Conservation (phyloP, 2,797 vertebrate genomes). For the Merluccius polli region DNA sequence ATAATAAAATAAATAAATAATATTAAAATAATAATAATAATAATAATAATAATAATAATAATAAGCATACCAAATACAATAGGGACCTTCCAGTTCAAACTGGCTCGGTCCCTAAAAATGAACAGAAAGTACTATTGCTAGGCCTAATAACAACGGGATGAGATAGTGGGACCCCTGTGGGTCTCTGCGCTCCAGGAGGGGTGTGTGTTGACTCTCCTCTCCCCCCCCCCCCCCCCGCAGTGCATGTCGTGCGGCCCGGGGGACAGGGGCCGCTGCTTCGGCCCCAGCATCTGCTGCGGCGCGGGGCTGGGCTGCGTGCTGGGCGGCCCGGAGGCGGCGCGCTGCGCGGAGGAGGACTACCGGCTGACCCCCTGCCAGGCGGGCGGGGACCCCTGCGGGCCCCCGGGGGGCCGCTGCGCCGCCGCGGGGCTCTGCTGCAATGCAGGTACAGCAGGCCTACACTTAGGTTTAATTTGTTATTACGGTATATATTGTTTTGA, state of each 20-base stretch:
- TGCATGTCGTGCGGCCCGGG: conserved; percentile 80
- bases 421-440: conserved; percentile 79
- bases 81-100: too few relatives aligned
- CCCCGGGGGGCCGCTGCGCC: conserved; percentile 76
- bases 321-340: conserved; percentile 77
- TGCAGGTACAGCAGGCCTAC: conserved; percentile 68
- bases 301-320: conserved; percentile 84
- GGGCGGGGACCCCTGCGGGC: conserved; percentile 75
- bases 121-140: too few relatives aligned
- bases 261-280: conserved; percentile 83
- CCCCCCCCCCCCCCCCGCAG: conserved; percentile 42
- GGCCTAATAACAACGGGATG: neutral
- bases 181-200: neutral
- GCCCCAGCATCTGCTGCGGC: conserved; percentile 83
- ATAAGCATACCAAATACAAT: too few relatives aligned
- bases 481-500: too few relatives aligned
- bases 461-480: too few relatives aligned
- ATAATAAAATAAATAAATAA: too few relatives aligned
- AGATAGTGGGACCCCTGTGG: too few relatives aligned
- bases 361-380: conserved; percentile 83
- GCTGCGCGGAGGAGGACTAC: conserved; percentile 82
- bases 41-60: too few relatives aligned
- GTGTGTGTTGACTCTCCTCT: too few relatives aligned
- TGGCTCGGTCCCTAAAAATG: too few relatives aligned
- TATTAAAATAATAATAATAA: too few relatives aligned